A percentile compares a stretch with the other conserved stretches of the same genome.
These are phyloP conservation scores for Anthoscopus minutus DNA, from an alignment of 2,113 vertebrate genomes.

Conservation along the genomic window DNA sequence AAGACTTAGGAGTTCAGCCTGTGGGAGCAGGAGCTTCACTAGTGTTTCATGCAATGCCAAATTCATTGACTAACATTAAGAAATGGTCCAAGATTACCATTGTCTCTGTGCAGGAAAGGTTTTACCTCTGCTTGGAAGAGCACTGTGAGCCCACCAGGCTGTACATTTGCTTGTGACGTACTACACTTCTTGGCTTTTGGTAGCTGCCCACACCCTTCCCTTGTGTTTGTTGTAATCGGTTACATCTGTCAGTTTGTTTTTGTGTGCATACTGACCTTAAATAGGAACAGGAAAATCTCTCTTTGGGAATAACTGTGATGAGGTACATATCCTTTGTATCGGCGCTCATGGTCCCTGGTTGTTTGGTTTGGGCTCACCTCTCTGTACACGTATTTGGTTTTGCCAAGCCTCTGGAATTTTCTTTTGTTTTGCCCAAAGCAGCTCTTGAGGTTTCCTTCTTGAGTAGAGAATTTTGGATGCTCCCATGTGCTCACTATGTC, in stretches of 20 bases:
- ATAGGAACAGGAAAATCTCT: slow-evolving; percentile 25
- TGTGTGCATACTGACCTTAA: not conserved
- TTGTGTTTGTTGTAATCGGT: slow-evolving; percentile 33
- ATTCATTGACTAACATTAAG: not conserved
- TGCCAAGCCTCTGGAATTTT: not conserved
- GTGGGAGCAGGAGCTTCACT: not conserved
- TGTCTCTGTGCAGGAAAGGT: not conserved
- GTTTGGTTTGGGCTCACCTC: slow-evolving; percentile 1
- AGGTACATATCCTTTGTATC: slow-evolving; percentile 23
- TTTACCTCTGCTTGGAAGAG: not conserved
- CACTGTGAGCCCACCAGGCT: not conserved
- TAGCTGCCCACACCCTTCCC: slow-evolving; percentile 51
- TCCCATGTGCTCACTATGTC: fast-evolving
- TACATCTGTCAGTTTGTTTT: slow-evolving; percentile 48
- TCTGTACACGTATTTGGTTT: not conserved
- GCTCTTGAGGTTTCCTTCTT: not conserved
- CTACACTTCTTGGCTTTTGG: slow-evolving; percentile 45
- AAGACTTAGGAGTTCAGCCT: not conserved
- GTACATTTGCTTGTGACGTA: not conserved
- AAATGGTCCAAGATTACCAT: not conserved
- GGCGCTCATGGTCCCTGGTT: not conserved
- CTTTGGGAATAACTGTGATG: slow-evolving; percentile 23
- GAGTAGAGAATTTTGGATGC: not conserved
- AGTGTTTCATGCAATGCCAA: not conserved
- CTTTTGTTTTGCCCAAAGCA: not conserved